Base-by-base conservation (phyloP, 2,113 vertebrate species). In the Aspiorhynchus laticeps region DNA sequence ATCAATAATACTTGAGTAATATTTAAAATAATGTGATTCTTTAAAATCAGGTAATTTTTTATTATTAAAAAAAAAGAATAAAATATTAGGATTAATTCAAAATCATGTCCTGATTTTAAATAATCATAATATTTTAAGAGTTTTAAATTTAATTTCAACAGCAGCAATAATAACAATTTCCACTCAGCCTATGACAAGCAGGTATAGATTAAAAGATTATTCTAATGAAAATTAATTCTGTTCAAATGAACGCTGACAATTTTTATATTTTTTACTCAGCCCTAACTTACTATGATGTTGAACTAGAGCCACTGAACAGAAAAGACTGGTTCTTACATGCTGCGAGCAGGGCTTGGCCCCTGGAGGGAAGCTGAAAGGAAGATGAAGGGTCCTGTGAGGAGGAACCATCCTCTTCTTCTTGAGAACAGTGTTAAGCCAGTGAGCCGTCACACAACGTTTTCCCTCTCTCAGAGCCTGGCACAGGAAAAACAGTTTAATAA, bases 311-410 rank as follows among this genome's bases (percentile, higher is more conserved):
- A 10, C 21, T 61, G 17, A 88, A 36, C 1, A 38, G 75, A 14
- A 83, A 63, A 38, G 17, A 65, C 19, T 59, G 71, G 82, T 84
- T 85, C 97, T 85, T 95, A 99, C 98, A 0, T 99, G 98, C 84
- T 99, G 98, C 12, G 98, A 97, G 63, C 98, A 99, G 9, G 98
- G 98, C 86, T 98, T 98, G 76, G 97, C 97, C 88, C 97, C 98
- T 0, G 97, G 97, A 9, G 97, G 97, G 88, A 99, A 99, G 8
- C 96, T 97, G 51, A 99, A 98, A 0, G 98, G 98, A 88, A 99
- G 95, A 90, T 99, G 98, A 24, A 99, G 92, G 0, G 96, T 97
- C 69, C 97, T 95, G 88, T 97, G 96, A 12, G 98, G 98, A 7
- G 98, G 98, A 43, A 97, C 91, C 97, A 99, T 97, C 87, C 94